phyloP scores from a whole-genome alignment of 1,140 invertebrate species.

The Drosophila elegans region DNA sequence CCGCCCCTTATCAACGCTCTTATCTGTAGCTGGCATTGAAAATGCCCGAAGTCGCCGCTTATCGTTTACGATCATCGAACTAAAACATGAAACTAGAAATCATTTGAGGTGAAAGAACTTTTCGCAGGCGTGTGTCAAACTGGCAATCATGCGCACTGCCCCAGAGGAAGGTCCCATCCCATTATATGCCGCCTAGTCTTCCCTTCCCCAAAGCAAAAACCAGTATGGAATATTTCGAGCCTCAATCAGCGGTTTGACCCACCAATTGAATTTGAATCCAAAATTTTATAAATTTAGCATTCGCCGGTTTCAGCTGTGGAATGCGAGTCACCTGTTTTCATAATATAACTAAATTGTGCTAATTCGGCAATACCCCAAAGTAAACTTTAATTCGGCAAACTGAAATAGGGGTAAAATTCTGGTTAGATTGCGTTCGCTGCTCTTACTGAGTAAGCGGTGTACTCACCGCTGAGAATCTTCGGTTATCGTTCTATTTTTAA shows the following conservation, averaged over 20 bases:
- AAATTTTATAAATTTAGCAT: no score
- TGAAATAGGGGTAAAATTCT: background rate
- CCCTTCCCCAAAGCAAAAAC: background rate
- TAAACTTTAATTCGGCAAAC: no score
- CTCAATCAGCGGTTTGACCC: slow-evolving; percentile 25
- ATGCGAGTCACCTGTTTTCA: slow-evolving; percentile 7
- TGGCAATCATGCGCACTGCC: slow-evolving; percentile 26
- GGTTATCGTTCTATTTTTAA: background rate
- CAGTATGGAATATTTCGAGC: slow-evolving; percentile 52
- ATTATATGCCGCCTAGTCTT: background rate
- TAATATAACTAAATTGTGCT: background rate
- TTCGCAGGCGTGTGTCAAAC: slow-evolving; percentile 14
- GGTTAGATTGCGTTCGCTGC: background rate
- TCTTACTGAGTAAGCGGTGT: background rate
- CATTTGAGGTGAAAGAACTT: slow-evolving; percentile 30
- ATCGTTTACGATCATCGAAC: background rate
- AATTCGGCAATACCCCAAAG: background rate
- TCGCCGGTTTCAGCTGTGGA: no score
- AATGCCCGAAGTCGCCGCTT: background rate
- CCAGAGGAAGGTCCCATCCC: background rate
- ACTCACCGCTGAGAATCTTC: background rate
- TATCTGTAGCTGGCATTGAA: slow-evolving; percentile 30
- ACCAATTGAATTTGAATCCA: no score
- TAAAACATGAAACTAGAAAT: slow-evolving; percentile 15
- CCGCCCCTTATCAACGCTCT: slow-evolving; percentile 12